Base-by-base conservation (phyloP, 1,140 invertebrate species). In the Leptopilina boulardi region DNA sequence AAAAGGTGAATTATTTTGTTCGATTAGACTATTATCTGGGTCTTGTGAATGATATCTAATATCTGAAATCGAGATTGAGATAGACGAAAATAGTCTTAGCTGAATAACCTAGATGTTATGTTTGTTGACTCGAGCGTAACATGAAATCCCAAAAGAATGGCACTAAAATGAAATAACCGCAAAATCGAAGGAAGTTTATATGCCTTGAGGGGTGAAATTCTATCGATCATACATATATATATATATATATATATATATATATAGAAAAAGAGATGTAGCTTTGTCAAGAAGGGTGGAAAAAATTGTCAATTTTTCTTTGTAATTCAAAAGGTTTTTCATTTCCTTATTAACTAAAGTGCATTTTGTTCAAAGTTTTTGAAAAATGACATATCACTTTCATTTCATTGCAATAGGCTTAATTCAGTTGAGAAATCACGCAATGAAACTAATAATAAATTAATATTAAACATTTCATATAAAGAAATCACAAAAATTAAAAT, bases 81-180 rank as follows among this genome's bases (percentile, higher is more conserved):
- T 66, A 1, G 2, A 66, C 11, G 21, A 66, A 59, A 66, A 66
- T 30, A 66, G 56, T 66, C 23, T 66, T 66, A 15, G 23, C 56
- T 30, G 26, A 23, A 30, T 30, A 66, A 34, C 11, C 73, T 51
- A 72, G 66, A 76, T 74, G 73, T 30, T 75, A 77, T 70, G 78
- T 73, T 70, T 72, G 78, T 75, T 56, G 73, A 74, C 56, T 77
- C 73, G 77, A 75, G 73, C 82, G 80, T 77, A 78, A 78, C 78
- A 23, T 70, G 70, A 77, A 77, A 73, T 81, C 82, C 81, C 77
- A 71, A 42, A 79, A 73, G 81, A 80, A 74, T 75, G 51, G 77
- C 76, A 83, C 80, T 84, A 84, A 82, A 84, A 79, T 77, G 77
- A 86, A 86, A 86, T 86, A 83, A 84, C 83, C 84, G 80, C 80